phyloP scores from a whole-genome alignment of 2,888 invertebrate species.

The Catocala sponsa region DNA sequence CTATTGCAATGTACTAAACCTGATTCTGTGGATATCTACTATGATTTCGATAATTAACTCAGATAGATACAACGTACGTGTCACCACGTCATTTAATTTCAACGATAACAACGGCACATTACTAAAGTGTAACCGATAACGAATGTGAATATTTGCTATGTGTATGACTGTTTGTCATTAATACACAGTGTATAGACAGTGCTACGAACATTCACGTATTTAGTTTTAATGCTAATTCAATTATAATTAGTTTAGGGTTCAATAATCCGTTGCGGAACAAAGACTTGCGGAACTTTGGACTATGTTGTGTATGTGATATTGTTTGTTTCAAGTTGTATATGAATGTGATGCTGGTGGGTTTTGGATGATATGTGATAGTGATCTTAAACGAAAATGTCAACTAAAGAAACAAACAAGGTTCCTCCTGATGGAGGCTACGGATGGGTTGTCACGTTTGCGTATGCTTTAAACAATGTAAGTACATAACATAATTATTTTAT shows the following conservation, averaged over 20 bases:
- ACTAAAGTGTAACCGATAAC: conserved; percentile 75
- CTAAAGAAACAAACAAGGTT: conserved; percentile 69
- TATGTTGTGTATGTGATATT: conserved; percentile 34
- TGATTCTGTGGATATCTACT: conserved; percentile 11
- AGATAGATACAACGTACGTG: conserved; percentile 37
- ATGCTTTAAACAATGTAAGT: conserved; percentile 90
- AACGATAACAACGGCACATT: conserved; percentile 68
- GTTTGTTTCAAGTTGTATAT: conserved; percentile 18
- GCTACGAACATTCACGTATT: conserved; percentile 41
- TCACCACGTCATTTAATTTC: conserved; percentile 53
- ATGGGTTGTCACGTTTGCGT: conserved; percentile 89
- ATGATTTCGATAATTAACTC: conserved; percentile 33
- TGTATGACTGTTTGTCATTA: conserved; percentile 38
- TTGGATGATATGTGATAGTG: conserved; percentile 56
- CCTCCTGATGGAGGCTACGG: conserved; percentile 91
- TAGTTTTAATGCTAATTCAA: conserved; percentile 29
- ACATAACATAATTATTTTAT: conserved; percentile 18
- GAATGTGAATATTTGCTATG: conserved; percentile 44
- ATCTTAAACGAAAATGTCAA: conserved; percentile 62
- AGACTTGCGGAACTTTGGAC: conserved; percentile 30
- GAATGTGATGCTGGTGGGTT: conserved; percentile 1
- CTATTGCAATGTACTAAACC: conserved; percentile 5
- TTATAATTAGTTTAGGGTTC: conserved; percentile 35
- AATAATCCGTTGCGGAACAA: conserved; percentile 38
- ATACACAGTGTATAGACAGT: conserved; percentile 36